Evolutionary conservation across 1,140 invertebrate species (phyloP).

Genomic region (Apis dorsata): DNA sequence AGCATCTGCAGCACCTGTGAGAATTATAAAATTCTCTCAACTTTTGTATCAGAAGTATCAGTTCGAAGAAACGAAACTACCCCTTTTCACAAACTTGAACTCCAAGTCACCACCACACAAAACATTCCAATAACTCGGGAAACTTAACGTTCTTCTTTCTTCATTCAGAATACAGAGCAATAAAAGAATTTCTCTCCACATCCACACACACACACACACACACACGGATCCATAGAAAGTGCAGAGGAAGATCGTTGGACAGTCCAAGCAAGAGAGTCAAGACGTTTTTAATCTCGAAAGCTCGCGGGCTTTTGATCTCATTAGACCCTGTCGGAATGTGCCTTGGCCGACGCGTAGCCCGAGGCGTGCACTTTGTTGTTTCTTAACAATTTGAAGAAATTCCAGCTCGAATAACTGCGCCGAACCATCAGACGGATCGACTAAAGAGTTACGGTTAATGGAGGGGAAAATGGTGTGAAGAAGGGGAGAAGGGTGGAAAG

Average conservation of each 20-base stretch:
- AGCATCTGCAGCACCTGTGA: no score
- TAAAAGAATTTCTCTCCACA: background rate
- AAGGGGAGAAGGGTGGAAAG: background rate
- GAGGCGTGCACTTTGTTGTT: slow-evolving; percentile 37
- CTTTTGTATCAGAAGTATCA: no score
- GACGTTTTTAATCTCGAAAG: slow-evolving; percentile 59
- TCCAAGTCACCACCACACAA: no score
- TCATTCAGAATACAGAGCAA: background rate
- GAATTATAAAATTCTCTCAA: no score
- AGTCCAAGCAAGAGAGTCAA: background rate
- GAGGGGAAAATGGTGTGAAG: slow-evolving; percentile 55
- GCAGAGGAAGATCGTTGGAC: no score
- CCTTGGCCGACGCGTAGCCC: slow-evolving; percentile 20
- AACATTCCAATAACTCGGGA: background rate
- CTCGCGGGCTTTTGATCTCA: slow-evolving; percentile 62
- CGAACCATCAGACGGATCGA: slow-evolving; percentile 29
- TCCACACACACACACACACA: no score
- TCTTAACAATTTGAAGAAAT: slow-evolving; percentile 65
- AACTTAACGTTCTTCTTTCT: background rate
- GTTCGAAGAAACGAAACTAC: background rate
- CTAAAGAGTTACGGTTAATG: slow-evolving; percentile 66
- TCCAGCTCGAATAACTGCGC: slow-evolving; percentile 62
- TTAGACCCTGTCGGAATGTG: slow-evolving; percentile 54
- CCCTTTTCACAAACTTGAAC: background rate
- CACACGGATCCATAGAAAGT: background rate